A percentile compares a stretch with the other conserved stretches of the same genome.
phyloP scores from a whole-genome alignment of 2,888 invertebrate species.

The Noctua janthina region DNA sequence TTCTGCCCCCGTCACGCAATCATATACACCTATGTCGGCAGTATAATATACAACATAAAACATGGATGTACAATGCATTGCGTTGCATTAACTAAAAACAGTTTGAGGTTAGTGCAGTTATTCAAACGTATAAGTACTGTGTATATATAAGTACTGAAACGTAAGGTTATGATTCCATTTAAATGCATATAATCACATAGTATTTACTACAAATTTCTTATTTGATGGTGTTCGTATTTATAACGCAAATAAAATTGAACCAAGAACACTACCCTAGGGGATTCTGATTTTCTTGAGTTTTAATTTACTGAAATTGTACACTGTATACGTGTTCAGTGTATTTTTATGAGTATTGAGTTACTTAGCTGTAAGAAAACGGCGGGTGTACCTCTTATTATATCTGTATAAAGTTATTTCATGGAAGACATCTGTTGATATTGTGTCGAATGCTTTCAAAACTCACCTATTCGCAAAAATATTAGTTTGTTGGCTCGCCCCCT shows the following conservation, averaged over 20 bases:
- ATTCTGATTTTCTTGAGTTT: neutral
- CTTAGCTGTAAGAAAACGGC: neutral
- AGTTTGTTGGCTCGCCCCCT: neutral
- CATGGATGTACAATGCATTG: neutral
- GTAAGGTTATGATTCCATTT: neutral
- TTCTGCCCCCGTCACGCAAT: neutral
- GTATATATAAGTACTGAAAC: neutral
- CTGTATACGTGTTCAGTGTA: neutral
- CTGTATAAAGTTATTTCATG: neutral
- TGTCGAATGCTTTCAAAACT: neutral
- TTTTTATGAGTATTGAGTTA: constrained; percentile 3
- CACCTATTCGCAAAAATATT: neutral
- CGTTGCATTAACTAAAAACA: neutral
- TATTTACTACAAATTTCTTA: neutral
- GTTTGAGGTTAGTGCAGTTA: neutral
- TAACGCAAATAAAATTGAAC: constrained; percentile 10
- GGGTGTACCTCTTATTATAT: neutral
- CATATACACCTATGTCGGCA: neutral
- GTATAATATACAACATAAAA: neutral
- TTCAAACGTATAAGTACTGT: too few relatives aligned
- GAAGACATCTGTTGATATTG: neutral
- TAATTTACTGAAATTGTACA: neutral
- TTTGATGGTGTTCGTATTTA: neutral
- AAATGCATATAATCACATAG: too few relatives aligned
- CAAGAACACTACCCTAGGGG: neutral